phyloP scores from a whole-genome alignment of 2,888 invertebrate species.

The Xestia xanthographa region DNA sequence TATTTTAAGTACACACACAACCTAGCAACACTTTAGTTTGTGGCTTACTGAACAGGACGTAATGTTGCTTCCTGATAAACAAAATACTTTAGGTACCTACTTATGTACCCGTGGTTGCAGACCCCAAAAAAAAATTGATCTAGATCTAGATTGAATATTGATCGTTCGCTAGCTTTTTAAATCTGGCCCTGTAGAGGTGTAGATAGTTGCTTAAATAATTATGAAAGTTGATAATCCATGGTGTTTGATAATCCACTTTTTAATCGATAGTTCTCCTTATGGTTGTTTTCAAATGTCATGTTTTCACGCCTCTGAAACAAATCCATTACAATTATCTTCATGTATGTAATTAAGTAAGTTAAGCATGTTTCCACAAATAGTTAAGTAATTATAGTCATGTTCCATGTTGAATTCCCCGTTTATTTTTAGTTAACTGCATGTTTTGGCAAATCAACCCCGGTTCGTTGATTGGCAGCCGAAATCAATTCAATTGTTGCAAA shows the following conservation, averaged over 20 bases:
- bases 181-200: not conserved
- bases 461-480: conserved; percentile 42
- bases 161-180: not conserved
- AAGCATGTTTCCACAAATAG: not conserved
- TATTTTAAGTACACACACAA: too few relatives aligned
- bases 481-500: conserved; percentile 51
- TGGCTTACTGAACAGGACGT: not conserved
- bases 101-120: too few relatives aligned
- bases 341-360: not conserved
- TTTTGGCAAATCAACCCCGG: conserved; percentile 42
- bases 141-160: not conserved
- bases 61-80: not conserved
- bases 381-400: not conserved
- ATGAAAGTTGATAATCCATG: not conserved
- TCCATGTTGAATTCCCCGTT: not conserved
- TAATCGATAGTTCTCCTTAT: not conserved
- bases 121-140: not conserved
- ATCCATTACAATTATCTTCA: not conserved
- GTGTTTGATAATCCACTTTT: not conserved
- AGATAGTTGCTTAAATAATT: not conserved
- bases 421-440: conserved; percentile 13
- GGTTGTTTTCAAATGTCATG: not conserved
- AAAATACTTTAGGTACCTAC: not conserved
- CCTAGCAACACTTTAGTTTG: not conserved
- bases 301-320: not conserved